A percentile compares a stretch with the other conserved stretches of the same genome.
Conservation (phyloP, 2,888 invertebrate genomes). For the Nebria brevicollis region DNA sequence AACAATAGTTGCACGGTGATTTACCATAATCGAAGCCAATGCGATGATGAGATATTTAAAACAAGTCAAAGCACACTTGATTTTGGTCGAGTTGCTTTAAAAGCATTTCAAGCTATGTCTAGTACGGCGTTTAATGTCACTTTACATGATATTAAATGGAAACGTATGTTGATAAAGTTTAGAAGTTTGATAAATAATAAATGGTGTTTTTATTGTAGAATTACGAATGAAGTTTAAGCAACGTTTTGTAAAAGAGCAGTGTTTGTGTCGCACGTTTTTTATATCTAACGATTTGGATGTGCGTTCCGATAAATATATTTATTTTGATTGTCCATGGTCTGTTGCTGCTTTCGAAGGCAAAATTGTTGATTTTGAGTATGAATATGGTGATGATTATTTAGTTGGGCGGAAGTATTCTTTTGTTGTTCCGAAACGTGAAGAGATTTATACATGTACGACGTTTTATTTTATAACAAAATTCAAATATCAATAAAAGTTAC, state of each 20-base stretch:
- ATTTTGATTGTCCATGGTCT: constrained; percentile 24
- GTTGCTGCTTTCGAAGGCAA: constrained; percentile 9
- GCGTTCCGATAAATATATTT: not conserved
- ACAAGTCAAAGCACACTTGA: not conserved
- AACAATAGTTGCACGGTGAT: not conserved
- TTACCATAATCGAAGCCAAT: not conserved
- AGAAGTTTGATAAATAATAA: not conserved
- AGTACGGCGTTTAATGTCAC: constrained; percentile 31
- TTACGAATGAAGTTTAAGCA: constrained; percentile 3
- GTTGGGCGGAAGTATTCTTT: constrained; percentile 23
- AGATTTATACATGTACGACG: not conserved
- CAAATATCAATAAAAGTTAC: no score
- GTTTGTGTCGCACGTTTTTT: constrained; percentile 6
- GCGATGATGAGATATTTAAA: not conserved
- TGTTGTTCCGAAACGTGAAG: constrained; percentile 4
- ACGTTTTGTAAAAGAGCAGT: not conserved
- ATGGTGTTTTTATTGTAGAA: not conserved
- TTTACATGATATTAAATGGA: constrained; percentile 23
- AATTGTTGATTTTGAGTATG: constrained; percentile 27
- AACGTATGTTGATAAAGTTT: not conserved
- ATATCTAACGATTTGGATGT: constrained; percentile 6
- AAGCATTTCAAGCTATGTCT: not conserved
- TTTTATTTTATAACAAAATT: not conserved
- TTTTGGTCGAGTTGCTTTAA: not conserved
- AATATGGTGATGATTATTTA: constrained; percentile 18